A percentile compares a stretch with the other conserved stretches of the same genome.
phyloP scores from a whole-genome alignment of 1,140 invertebrate genomes.

The Trichonephila clavata region DNA sequence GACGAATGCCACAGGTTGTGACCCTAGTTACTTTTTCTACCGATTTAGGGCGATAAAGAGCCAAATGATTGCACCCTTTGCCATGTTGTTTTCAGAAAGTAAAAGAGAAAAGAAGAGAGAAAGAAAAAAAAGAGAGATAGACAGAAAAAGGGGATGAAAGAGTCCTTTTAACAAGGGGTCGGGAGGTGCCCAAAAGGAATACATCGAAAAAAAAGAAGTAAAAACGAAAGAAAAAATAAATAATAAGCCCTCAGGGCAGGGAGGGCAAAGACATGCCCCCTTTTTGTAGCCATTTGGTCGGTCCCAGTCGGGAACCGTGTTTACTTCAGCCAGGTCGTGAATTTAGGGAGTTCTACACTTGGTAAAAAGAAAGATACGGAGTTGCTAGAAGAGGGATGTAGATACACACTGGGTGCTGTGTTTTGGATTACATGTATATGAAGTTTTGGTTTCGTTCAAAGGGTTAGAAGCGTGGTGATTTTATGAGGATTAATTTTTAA shows the following conservation, averaged over 20 bases:
- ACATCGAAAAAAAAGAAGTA: conserved; percentile 30
- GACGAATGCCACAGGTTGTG: conserved; percentile 21
- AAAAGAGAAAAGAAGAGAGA: neutral
- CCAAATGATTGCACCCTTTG: conserved; percentile 32
- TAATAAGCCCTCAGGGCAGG: conserved; percentile 62
- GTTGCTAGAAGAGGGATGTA: neutral
- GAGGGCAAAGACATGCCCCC: conserved; percentile 60
- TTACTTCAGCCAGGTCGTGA: conserved; percentile 40
- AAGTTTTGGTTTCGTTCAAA: neutral
- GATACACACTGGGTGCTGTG: neutral
- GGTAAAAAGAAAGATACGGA: neutral
- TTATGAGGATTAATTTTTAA: neutral
- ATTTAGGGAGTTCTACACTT: conserved; percentile 8
- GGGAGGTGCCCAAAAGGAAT: conserved; percentile 17
- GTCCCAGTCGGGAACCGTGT: conserved; percentile 51
- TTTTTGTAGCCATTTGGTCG: conserved; percentile 61
- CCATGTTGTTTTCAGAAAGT: neutral
- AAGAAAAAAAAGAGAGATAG: neutral
- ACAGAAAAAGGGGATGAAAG: conserved; percentile 61
- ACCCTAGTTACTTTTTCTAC: neutral
- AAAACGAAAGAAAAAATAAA: conserved; percentile 30
- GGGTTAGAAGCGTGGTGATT: neutral
- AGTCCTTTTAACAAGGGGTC: conserved; percentile 70
- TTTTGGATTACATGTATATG: neutral
- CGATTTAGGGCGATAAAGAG: conserved; percentile 56